Conservation (phyloP, 2,113 vertebrate species). For the Megaceryle maxima region DNA sequence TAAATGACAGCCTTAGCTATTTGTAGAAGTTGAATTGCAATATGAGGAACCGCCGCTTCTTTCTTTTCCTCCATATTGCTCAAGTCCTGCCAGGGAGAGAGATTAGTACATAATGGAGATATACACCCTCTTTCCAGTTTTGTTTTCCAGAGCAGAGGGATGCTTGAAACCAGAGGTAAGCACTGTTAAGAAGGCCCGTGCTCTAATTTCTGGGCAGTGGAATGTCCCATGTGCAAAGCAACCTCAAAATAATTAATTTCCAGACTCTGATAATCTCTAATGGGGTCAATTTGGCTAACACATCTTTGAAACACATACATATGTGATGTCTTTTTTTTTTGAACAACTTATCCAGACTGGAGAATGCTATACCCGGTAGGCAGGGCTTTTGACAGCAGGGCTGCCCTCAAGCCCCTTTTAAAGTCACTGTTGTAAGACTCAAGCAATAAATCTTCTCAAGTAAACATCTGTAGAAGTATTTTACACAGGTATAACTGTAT, state of each 20-base stretch:
- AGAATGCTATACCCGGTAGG: not conserved
- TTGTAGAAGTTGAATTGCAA: not conserved
- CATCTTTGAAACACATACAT: not conserved
- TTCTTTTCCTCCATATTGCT: not conserved
- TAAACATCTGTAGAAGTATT: not conserved
- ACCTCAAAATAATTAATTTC: not conserved
- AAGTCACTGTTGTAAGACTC: not conserved
- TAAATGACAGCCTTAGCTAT: not conserved
- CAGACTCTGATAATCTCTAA: not conserved
- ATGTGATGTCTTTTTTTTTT: not conserved
- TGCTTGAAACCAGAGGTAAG: not conserved
- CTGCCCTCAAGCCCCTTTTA: not conserved
- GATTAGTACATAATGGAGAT: not conserved
- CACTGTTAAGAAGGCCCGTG: not conserved
- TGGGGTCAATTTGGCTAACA: not conserved
- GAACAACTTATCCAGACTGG: not conserved
- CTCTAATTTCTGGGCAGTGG: not conserved
- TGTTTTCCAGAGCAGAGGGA: not conserved
- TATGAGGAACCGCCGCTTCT: not conserved
- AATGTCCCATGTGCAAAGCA: not conserved
- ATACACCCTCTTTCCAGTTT: not conserved
- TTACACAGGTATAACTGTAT: not conserved
- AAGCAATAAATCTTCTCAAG: not conserved
- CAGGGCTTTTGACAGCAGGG: not conserved
- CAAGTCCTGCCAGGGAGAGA: fast-evolving